These are phyloP conservation scores for Drosophila kurseongensis DNA, from an alignment of 1,140 invertebrate species.

Conservation along the genomic window DNA sequence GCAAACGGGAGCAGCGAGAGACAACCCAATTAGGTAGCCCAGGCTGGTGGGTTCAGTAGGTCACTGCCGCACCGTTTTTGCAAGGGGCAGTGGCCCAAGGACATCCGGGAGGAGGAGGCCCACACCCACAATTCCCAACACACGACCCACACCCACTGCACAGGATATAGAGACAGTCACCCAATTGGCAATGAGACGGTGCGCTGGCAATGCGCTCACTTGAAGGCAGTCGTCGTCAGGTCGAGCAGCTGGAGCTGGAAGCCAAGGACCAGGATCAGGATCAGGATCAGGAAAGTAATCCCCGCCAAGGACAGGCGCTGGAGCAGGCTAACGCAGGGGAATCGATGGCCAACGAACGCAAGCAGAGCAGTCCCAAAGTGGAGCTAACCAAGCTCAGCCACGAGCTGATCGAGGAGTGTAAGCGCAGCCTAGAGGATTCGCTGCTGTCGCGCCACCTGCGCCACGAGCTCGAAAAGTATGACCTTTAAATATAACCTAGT, in stretches of 20 bases:
- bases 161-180: slow-evolving; percentile 3
- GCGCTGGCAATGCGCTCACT: slow-evolving; percentile 70
- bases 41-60: slow-evolving; percentile 43
- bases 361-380: slow-evolving; percentile 66
- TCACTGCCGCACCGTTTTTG: slow-evolving; percentile 47
- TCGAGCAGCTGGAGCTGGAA: slow-evolving; percentile 23
- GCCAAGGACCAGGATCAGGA: slow-evolving; percentile 34
- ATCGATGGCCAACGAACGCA: slow-evolving; percentile 70
- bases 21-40: slow-evolving; percentile 54
- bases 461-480: slow-evolving; percentile 81
- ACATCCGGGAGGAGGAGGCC: slow-evolving; percentile 39
- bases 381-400: slow-evolving; percentile 74
- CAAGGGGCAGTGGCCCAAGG: slow-evolving; percentile 51
- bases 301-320: slow-evolving; percentile 4
- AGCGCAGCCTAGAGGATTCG: slow-evolving; percentile 70
- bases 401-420: slow-evolving; percentile 78
- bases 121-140: slow-evolving; percentile 7
- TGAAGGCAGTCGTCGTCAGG: slow-evolving; percentile 59
- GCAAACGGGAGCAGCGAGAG: slow-evolving; percentile 30
- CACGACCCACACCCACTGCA: slow-evolving; percentile 10
- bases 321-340: slow-evolving; percentile 35
- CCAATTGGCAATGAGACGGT: slow-evolving; percentile 68
- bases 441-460: slow-evolving; percentile 68
- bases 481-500: slow-evolving; percentile 4
- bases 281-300: background rate